Evolutionary conservation across 2,888 invertebrate species (phyloP).

Genomic region (Meiosimyza platycephala): DNA sequence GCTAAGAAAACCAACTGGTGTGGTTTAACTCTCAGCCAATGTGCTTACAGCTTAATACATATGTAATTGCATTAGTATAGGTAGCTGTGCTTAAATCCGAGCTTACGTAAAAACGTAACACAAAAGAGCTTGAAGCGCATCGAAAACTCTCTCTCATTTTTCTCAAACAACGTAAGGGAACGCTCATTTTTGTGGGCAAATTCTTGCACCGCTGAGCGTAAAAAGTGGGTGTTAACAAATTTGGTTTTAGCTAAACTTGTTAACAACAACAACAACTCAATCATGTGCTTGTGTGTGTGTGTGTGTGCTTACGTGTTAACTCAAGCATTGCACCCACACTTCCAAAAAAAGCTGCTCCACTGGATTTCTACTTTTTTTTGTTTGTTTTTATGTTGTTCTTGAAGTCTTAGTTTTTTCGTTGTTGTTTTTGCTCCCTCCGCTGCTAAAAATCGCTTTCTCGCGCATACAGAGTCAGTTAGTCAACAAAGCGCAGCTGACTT

Average conservation of each 20-base stretch:
- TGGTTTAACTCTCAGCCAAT: too few species aligned
- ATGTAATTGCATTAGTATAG: too few species aligned
- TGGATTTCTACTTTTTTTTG: constrained; percentile 4
- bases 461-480: neutral
- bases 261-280: constrained; percentile 42
- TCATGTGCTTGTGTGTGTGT: constrained; percentile 35
- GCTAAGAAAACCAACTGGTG: too few species aligned
- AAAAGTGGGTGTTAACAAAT: constrained; percentile 16
- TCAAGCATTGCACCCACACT: constrained; percentile 1
- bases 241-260: neutral
- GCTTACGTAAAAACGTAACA: neutral
- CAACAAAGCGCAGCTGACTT: too few species aligned
- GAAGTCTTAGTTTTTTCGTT: neutral
- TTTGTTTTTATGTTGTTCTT: neutral
- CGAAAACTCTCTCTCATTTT: neutral
- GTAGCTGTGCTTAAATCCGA: too few species aligned
- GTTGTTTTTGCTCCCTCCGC: neutral
- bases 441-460: neutral
- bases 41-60: too few species aligned
- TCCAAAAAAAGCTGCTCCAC: constrained; percentile 17
- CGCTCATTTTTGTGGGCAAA: neutral
- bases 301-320: constrained; percentile 24
- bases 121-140: neutral
- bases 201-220: neutral
- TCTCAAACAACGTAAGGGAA: too few species aligned